Conservation (phyloP, 2,113 vertebrate genomes). For the Aphelocoma coerulescens region DNA sequence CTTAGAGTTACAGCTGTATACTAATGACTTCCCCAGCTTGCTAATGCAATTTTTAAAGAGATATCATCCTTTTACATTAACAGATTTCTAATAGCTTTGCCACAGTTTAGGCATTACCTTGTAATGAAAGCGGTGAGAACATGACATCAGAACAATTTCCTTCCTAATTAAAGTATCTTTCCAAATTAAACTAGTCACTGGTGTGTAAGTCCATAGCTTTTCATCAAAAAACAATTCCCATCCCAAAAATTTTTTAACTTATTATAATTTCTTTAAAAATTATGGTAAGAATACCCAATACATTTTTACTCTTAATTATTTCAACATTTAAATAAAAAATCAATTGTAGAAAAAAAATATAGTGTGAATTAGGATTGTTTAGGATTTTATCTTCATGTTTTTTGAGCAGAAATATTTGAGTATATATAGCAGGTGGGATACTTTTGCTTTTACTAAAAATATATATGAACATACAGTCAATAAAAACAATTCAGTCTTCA, state of each 20-base stretch:
- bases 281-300: background rate
- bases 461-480: background rate
- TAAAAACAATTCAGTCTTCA: background rate
- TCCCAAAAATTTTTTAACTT: background rate
- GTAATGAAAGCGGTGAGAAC: background rate
- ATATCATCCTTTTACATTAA: background rate
- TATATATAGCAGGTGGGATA: background rate
- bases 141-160: background rate
- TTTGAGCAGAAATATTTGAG: background rate
- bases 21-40: slow-evolving; percentile 27
- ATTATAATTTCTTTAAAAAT: background rate
- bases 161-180: background rate
- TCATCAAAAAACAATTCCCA: background rate
- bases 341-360: background rate
- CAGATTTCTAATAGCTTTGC: background rate
- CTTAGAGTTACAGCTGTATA: slow-evolving; percentile 51
- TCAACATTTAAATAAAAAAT: background rate
- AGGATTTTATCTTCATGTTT: background rate
- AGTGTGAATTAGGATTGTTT: background rate
- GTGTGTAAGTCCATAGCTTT: background rate
- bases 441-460: background rate
- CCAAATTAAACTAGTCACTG: background rate
- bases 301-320: background rate
- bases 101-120: background rate
- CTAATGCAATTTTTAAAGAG: slow-evolving; percentile 49